Evolutionary conservation across 2,888 invertebrate species (phyloP).

Genomic region (Mechanitis messenoides): DNA sequence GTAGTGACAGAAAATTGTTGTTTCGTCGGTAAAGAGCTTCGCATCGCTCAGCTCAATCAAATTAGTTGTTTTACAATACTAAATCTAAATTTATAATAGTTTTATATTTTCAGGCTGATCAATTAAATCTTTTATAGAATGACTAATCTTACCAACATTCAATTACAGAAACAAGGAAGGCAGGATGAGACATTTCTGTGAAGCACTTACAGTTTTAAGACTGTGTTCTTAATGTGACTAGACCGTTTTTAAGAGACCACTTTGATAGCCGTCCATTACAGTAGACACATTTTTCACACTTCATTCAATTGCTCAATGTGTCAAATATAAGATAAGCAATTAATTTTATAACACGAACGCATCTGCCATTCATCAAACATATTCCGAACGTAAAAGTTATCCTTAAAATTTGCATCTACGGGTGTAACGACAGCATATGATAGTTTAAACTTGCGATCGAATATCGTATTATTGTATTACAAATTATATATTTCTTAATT

Average conservation of each 20-base stretch:
- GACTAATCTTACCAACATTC: no score
- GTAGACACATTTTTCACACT: constrained; percentile 24
- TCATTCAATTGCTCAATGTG: constrained; percentile 24
- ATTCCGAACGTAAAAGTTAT: constrained; percentile 2
- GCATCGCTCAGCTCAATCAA: no score
- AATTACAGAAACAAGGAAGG: no score
- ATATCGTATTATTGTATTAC: neutral
- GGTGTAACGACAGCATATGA: neutral
- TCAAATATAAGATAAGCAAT: constrained; percentile 22
- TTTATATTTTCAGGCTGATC: no score
- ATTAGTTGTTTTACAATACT: no score
- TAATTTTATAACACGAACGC: constrained; percentile 16
- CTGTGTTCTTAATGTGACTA: constrained; percentile 20
- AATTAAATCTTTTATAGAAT: no score
- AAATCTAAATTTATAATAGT: no score
- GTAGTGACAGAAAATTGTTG: no score
- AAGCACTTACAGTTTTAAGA: constrained; percentile 15
- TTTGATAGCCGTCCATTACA: constrained; percentile 13
- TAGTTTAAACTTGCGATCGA: neutral
- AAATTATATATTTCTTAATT: no score
- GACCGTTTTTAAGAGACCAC: constrained; percentile 12
- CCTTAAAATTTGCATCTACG: neutral
- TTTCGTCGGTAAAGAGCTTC: no score
- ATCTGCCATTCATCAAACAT: constrained; percentile 1
- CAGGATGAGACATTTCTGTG: neutral